Percentiles rank a stretch among this genome's conserved stretches.
These are phyloP conservation scores for Drepanosiphum platanoidis DNA, from an alignment of 2,888 invertebrate species.

Conservation along the genomic window DNA sequence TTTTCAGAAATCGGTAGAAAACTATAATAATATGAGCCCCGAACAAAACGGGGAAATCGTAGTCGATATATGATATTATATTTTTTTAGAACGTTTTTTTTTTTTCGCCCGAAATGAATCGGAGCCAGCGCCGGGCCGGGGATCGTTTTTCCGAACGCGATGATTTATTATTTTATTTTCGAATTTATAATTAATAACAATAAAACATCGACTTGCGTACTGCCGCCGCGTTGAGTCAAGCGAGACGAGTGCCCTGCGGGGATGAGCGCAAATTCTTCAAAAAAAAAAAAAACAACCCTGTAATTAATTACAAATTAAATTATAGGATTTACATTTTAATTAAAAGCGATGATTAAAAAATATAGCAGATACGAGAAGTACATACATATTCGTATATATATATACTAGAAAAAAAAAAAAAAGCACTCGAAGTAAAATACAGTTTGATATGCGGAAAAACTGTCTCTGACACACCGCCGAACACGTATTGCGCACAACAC, in stretches of 20 bases:
- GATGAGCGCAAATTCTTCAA: not conserved
- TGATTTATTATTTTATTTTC: not conserved
- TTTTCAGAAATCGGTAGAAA: not conserved
- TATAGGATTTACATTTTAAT: not conserved
- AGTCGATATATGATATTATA: no score
- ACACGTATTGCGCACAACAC: no score
- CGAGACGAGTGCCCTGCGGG: not conserved
- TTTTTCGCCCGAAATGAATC: no score
- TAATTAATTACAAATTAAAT: not conserved
- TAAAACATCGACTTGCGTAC: not conserved
- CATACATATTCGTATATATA: no score
- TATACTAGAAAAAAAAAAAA: no score
- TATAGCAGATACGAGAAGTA: not conserved
- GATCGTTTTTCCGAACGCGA: not conserved
- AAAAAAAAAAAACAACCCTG: no score
- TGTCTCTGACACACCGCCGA: no score
- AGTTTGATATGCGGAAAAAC: no score
- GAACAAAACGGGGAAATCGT: no score
- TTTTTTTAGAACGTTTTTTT: no score
- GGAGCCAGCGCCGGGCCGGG: not conserved
- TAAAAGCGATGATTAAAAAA: not conserved
- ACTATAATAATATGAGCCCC: no score
- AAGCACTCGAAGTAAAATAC: no score
- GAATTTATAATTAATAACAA: not conserved
- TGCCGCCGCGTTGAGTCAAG: not conserved